Percentiles rank a stretch among this genome's conserved stretches.
Evolutionary conservation across 2,113 vertebrate genomes (phyloP).

Genomic region (Odobenus rosmarus): DNA sequence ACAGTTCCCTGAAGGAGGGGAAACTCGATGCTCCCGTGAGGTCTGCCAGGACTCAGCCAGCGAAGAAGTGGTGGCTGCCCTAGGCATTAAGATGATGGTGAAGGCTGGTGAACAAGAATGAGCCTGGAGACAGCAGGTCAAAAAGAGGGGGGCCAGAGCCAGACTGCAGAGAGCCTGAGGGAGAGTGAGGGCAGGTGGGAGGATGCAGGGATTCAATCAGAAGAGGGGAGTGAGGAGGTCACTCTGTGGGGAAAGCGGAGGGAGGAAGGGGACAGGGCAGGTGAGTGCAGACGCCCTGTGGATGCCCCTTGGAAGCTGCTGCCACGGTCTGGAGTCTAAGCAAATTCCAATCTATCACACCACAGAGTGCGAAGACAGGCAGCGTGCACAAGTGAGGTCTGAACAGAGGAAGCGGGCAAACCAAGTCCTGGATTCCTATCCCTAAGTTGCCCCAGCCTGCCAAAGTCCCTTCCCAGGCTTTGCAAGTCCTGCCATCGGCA

Average conservation of each 20-base stretch:
- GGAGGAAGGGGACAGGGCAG: not conserved
- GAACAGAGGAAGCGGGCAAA: not conserved
- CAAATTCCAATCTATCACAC: not conserved
- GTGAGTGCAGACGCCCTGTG: not conserved
- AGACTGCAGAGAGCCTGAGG: not conserved
- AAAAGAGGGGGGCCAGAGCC: not conserved
- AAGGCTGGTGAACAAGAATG: not conserved
- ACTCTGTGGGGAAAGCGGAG: not conserved
- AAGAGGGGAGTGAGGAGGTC: not conserved
- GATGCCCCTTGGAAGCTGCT: not conserved
- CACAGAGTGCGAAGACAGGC: not conserved
- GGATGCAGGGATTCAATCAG: fast-evolving
- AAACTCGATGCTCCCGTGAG: fast-evolving
- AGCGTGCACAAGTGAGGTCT: not conserved
- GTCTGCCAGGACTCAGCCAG: not conserved
- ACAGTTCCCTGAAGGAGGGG: not conserved
- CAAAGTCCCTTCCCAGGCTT: not conserved
- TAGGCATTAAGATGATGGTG: not conserved
- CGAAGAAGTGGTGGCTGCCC: not conserved
- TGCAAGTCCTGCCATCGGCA: not conserved
- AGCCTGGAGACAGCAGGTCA: not conserved
- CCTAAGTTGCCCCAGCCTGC: not conserved
- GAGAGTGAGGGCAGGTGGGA: no score
- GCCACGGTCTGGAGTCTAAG: not conserved
- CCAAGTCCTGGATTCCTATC: not conserved